Evolutionary conservation across 1,140 invertebrate species (phyloP).

Genomic region (Semibalanus balanoides): DNA sequence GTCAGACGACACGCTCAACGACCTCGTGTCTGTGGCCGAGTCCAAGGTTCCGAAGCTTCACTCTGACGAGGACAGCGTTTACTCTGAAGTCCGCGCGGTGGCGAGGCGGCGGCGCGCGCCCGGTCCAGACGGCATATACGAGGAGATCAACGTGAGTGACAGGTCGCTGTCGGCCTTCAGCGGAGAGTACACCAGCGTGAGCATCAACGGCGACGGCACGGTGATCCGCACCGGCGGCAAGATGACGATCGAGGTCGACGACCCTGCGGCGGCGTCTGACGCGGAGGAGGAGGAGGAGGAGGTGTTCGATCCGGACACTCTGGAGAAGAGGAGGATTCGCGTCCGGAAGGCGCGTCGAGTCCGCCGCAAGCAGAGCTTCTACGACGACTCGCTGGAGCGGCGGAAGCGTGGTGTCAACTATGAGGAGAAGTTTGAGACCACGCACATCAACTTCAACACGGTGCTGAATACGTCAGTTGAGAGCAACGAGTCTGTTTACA

Average conservation of each 20-base stretch:
- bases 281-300: constrained; percentile 54
- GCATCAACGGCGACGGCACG: constrained; percentile 44
- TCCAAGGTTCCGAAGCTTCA: constrained; percentile 31
- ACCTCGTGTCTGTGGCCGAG: constrained; percentile 33
- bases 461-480: neutral
- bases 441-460: constrained; percentile 1
- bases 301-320: constrained; percentile 63
- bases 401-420: neutral
- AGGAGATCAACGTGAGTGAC: constrained; percentile 40
- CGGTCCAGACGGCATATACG: constrained; percentile 50
- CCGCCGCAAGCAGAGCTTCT: neutral
- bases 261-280: constrained; percentile 43
- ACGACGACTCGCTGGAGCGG: constrained; percentile 3
- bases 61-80: constrained; percentile 64
- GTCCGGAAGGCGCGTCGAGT: neutral
- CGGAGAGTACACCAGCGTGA: constrained; percentile 8
- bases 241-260: constrained; percentile 61
- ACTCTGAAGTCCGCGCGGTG: constrained; percentile 38
- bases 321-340: constrained; percentile 35
- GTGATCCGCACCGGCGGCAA: constrained; percentile 36
- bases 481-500: neutral
- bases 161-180: constrained; percentile 31
- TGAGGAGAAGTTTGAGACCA: neutral
- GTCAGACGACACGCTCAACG: constrained; percentile 35
- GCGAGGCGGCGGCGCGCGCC: constrained; percentile 41